Evolutionary conservation across 2,113 vertebrate species (phyloP), one percentile per base, ranked within the genome.

Genomic region (Cochlearius cochlearius): DNA sequence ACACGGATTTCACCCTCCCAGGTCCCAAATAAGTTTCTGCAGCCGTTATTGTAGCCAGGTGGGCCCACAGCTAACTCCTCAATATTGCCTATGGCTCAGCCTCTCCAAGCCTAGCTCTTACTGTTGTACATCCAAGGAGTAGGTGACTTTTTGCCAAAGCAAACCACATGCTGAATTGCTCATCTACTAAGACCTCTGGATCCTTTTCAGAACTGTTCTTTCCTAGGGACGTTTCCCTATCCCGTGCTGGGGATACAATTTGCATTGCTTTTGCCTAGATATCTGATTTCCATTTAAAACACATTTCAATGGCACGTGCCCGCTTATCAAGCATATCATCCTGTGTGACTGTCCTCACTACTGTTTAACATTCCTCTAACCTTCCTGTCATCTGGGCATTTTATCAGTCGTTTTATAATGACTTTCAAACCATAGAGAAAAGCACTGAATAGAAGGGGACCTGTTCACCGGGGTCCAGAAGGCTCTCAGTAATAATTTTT

Each of bases 181-280:
- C 64, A 60, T 75, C 64, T 78, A 0, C 36, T 36, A 62, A 47
- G 32, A 62, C 17, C 26, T 95, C 25, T 92, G 68, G 22, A 39
- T 60, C 18, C 26, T 84, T 81, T 77, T 59, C 59, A 75, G 89
- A 67, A 5, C 23, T 78, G 5, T 19, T 87, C 22, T 71, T 81
- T 64, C 6, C 47, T 47, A 36, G 78, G 74, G 71, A 72, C 1
- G 0, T 71, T 92, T 52, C 7, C 17, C 29, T 5, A 5, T 66
- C 30, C 56, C 0, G 0, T 72, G 34, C n/a, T 78, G 23, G 43
- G 74, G 41, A 23, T 58, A 21, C 0, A 55, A 0, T 77, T 94
- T 67, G 34, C 23, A 7, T 77, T 64, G 34, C 34, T 93, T 90
- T 93, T 73, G 36, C 58, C 47, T 77, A 21, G 20, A 8, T 60